Base-by-base conservation (phyloP, 2,888 invertebrate species). In the Diarsia brunnea region DNA sequence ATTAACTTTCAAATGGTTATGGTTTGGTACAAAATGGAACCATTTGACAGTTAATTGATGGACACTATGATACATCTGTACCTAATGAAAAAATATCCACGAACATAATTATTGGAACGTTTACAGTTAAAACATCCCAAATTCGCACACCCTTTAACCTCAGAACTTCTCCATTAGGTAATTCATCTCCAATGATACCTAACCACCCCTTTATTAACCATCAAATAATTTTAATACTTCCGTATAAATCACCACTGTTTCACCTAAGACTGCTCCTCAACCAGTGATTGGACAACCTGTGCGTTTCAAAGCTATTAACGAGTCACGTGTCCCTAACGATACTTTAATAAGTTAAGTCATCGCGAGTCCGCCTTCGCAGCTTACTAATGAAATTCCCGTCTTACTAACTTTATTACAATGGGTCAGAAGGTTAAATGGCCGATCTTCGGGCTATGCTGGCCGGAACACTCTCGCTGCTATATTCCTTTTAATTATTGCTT, bases 361-460 rank as follows among this genome's bases (percentile, higher is more conserved):
- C 85, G 82, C 80, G 51, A 69, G 67, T 76, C 75, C 64, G 84
- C 84, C 88, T 83, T 79, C 71, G 82, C 78, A 81, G 86, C 81
- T 86, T 86, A 85, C 84, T 90, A 92, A 91, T 92, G 90, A 89
- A 91, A 91, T 91, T 89, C 90, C 88, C 91, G 88, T 87, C 91
- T 90, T 86, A 81, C 88, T 93, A 93, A 93, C 92, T 90, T 93
- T 90, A 92, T 93, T 93, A 93, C 90, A 82, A 89, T 87, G 91
- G 93, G 93, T 92, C 93, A 91, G 88, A 87, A 92, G 93, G 93
- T 93, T 93, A 93, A 93, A 91, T 93, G 92, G 91, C 65, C 90
- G 84, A 90, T 91, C 90, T 89, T 84, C 79, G 69, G 78, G 73
- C 79, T 61, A 67, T 53, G 73, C 69, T 43, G 77, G 75, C 82